phyloP scores from a whole-genome alignment of 2,113 vertebrate genomes.

The Galemys pyrenaicus region DNA sequence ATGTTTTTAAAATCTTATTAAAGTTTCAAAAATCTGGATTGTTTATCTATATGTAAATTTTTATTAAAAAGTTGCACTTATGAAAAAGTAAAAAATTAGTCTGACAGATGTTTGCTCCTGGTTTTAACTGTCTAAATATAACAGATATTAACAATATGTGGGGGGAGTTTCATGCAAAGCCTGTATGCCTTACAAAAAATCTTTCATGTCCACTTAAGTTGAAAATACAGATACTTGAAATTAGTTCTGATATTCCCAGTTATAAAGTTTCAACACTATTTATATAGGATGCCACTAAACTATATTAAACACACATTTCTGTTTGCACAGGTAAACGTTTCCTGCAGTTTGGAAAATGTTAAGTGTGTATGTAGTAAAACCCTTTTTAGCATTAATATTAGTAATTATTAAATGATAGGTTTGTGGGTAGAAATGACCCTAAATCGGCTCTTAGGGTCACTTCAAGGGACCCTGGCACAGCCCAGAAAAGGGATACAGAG shows the following conservation, averaged over 20 bases:
- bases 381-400: background rate
- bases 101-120: conserved; percentile 85
- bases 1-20: conserved; percentile 87
- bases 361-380: background rate
- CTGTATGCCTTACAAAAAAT: background rate
- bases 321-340: background rate
- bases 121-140: conserved; percentile 84
- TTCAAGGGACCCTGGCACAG: background rate
- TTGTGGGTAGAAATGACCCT: conserved; percentile 7
- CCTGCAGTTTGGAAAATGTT: conserved; percentile 9
- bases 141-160: conserved; percentile 56
- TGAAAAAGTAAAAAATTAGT: conserved; percentile 84
- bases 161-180: background rate
- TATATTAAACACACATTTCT: background rate
- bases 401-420: conserved; percentile 9
- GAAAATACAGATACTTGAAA: conserved; percentile 39
- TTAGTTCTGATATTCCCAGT: background rate
- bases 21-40: conserved; percentile 85
- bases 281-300: background rate
- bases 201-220: background rate
- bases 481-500: background rate
- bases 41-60: conserved; percentile 89
- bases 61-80: conserved; percentile 88
- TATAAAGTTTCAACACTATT: background rate
- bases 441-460: background rate